Conservation (phyloP, 2,113 vertebrate species). For the Malaclemys terrapin region DNA sequence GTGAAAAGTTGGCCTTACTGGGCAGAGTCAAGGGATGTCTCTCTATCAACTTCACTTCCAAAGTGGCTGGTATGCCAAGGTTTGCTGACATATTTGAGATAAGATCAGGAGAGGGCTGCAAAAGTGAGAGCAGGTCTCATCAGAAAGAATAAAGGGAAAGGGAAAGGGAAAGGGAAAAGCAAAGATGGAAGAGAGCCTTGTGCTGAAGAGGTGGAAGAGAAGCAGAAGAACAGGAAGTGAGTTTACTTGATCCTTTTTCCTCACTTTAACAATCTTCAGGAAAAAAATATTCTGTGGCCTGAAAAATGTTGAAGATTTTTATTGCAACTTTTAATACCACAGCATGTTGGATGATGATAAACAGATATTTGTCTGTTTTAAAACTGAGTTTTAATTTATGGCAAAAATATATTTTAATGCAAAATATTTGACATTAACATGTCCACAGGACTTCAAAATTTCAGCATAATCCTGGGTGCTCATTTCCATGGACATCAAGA, state of each 20-base stretch:
- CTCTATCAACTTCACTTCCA: background rate
- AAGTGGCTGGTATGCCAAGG: background rate
- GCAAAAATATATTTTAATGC: background rate
- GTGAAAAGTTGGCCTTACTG: background rate
- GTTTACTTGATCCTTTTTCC: background rate
- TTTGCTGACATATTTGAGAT: background rate
- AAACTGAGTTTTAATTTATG: background rate
- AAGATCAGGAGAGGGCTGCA: background rate
- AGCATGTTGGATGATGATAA: background rate
- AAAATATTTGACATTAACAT: background rate
- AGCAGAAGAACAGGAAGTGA: background rate
- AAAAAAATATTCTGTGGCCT: background rate
- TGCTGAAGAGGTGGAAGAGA: no score
- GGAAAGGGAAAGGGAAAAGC: background rate
- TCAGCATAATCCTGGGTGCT: background rate
- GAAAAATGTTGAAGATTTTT: background rate
- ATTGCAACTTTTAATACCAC: background rate
- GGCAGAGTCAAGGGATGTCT: background rate
- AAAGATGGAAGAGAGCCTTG: background rate
- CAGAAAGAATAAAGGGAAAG: background rate
- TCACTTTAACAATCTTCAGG: background rate
- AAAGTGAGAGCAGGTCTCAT: background rate
- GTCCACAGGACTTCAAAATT: background rate
- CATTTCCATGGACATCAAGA: background rate
- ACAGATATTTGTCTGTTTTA: background rate